Base-by-base conservation (phyloP, 2,797 vertebrate genomes). In the Ctenopoma kingsleyae region DNA sequence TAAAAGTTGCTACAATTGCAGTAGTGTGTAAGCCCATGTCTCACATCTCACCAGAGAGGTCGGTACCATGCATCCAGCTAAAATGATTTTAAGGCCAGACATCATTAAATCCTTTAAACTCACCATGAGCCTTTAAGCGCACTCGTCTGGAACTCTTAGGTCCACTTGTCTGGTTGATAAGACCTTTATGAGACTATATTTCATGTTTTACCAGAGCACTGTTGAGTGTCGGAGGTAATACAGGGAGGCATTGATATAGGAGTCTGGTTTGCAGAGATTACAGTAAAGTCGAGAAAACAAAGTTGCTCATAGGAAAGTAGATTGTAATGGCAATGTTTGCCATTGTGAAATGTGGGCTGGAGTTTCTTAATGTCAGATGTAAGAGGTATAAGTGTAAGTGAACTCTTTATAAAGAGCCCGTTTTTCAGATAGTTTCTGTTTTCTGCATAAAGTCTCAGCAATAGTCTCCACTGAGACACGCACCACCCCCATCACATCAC, bases 161-260 rank as follows among this genome's bases (percentile, higher is more conserved):
- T 76, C 76, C 74, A 78, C 86, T 84, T 55, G 83, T 87, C 81
- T 86, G 80, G 66, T 76, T 69, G 83, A 84, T 82, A 80, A 84
- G 82, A 81, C 76, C 77, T 87, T 83, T 81, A 81, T 72, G 85
- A 87, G 87, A 51, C 71, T 48, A 70, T 88, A 80, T 84, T 84
- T 87, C 79, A 82, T 82, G 78, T 85, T 89, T 86, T 75, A 86
- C 70, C 76, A 73, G 64, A 62, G 71, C 73, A 32, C 70, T 35
- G 68, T 38, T 43, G 74, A 83, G 83, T 71, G 83, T 85, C 77
- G 20, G 70, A 49, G 55, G 72, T 85, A 84, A 89, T 76, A 71
- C 54, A 8, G 22, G 72, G 30, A 67, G 78, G 83, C 86, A 81
- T 57, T 89, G 87, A 89, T 87, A 75, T 67, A 86, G 60, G 71